Evolutionary conservation across 2,113 vertebrate genomes (phyloP), one percentile per base, ranked within the genome.

Genomic region (Phyllostomus discolor): DNA sequence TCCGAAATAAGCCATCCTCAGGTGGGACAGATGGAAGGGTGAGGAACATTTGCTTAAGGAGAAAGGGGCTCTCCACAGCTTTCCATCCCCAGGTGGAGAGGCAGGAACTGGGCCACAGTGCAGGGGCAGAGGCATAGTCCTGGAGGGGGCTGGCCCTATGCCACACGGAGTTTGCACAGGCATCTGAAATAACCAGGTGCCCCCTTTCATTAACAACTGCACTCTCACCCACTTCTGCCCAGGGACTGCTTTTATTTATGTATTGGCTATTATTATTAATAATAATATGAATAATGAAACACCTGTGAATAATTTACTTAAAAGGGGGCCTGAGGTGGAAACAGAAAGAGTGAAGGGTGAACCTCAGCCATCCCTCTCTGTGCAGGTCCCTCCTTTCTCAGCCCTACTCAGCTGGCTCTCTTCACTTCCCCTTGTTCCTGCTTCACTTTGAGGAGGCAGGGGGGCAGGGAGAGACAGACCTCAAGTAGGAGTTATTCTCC

Each of bases 311-410:
- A 88, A 82, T 90, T 95, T 67, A 88, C 88, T 72, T 66, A 62
- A 57, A 76, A 88, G 96, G 96, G 94, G 98, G 98, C 85, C 90
- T 95, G 98, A 99, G 99, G 98, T 98, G 97, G 98, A 98, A 95
- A 97, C 91, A 95, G 97, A 97, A 97, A 75, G 95, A 98, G 95
- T 97, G 20, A 90, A 94, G 86, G 81, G 81, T 89, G 94, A 96
- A 96, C 96, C 95, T 94, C 93, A 80, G 86, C 52, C 57, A 38
- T 94, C 94, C 90, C 78, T 19, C 84, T 66, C 95, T 93, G 92
- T 86, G 90, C 50, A 88, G 54, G 5, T 14, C 69, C 50, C 26
- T 79, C 22, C 31, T 93, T 93, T 87, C 95, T 92, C 91, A 95
- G 94, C 90, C 78, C 75, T 91, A 66, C 73, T 94, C 93, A 54